Percentiles rank a stretch among this genome's conserved stretches.
Evolutionary conservation across 2,888 invertebrate genomes (phyloP).

Genomic region (Dicyrtoma fusca): DNA sequence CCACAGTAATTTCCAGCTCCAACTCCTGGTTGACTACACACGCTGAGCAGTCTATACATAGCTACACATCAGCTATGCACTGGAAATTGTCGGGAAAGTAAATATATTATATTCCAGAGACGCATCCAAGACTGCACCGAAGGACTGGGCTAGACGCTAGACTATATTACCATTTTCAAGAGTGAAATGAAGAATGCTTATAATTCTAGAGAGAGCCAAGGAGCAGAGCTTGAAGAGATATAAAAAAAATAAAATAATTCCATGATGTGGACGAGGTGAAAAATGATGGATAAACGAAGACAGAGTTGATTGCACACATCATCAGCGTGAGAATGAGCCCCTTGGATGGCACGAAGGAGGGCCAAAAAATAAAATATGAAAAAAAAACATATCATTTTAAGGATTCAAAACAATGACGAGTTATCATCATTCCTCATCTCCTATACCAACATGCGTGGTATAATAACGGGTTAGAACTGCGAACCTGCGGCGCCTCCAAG

Average conservation of each 20-base stretch:
- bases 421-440: slow-evolving; percentile 50
- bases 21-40: too few relatives aligned
- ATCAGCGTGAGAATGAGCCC: slow-evolving; percentile 46
- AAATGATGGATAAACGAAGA: slow-evolving; percentile 53
- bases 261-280: slow-evolving; percentile 40
- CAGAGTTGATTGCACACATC: slow-evolving; percentile 48
- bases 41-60: too few relatives aligned
- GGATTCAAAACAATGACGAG: slow-evolving; percentile 48
- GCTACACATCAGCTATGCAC: too few relatives aligned
- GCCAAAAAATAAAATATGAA: slow-evolving; percentile 25
- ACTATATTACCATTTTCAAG: too few relatives aligned
- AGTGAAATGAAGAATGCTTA: too few relatives aligned
- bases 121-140: too few relatives aligned
- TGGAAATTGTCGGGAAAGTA: too few relatives aligned
- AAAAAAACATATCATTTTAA: slow-evolving; percentile 48
- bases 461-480: slow-evolving; percentile 48
- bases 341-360: slow-evolving; percentile 42
- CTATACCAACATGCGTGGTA: slow-evolving; percentile 39
- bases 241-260: slow-evolving; percentile 13
- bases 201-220: too few relatives aligned
- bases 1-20: too few relatives aligned
- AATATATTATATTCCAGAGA: too few relatives aligned
- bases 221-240: slow-evolving; percentile 7
- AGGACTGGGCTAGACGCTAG: too few relatives aligned
- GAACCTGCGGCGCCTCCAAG: slow-evolving; percentile 50